These are phyloP conservation scores for Orthonyx spaldingii DNA, from an alignment of 2,113 vertebrate species.

Conservation along the genomic window DNA sequence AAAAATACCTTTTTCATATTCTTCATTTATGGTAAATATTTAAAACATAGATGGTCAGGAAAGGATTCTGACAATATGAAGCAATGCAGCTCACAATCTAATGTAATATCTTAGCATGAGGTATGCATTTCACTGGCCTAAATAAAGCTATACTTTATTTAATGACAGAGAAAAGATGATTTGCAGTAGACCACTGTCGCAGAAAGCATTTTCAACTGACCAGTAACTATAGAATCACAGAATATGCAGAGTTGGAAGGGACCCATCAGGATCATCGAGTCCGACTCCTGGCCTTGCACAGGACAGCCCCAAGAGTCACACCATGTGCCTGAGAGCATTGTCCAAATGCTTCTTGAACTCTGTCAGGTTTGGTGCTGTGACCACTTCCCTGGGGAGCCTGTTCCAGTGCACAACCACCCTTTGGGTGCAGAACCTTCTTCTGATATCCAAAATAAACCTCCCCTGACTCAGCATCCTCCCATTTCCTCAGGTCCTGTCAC, in stretches of 20 bases:
- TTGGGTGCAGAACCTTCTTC: background rate
- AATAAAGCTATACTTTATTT: background rate
- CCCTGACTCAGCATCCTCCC: background rate
- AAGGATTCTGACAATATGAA: background rate
- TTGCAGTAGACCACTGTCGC: background rate
- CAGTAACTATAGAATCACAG: background rate
- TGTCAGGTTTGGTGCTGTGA: background rate
- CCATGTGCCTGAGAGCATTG: background rate
- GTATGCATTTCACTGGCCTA: background rate
- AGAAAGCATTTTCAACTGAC: background rate
- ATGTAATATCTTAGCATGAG: background rate
- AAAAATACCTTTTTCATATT: background rate
- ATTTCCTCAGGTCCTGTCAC: background rate
- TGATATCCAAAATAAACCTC: background rate
- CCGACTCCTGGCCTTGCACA: background rate
- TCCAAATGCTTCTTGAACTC: background rate
- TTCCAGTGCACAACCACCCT: rapidly evolving
- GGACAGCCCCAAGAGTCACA: background rate
- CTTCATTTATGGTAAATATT: background rate
- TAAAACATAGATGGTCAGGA: background rate
- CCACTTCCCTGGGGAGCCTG: background rate
- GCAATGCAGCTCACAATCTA: background rate
- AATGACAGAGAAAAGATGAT: background rate
- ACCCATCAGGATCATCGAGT: rapidly evolving
- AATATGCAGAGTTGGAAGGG: background rate